These are phyloP conservation scores for Macrosteles quadrilineatus DNA, from an alignment of 1,140 invertebrate genomes.

Conservation along the genomic window DNA sequence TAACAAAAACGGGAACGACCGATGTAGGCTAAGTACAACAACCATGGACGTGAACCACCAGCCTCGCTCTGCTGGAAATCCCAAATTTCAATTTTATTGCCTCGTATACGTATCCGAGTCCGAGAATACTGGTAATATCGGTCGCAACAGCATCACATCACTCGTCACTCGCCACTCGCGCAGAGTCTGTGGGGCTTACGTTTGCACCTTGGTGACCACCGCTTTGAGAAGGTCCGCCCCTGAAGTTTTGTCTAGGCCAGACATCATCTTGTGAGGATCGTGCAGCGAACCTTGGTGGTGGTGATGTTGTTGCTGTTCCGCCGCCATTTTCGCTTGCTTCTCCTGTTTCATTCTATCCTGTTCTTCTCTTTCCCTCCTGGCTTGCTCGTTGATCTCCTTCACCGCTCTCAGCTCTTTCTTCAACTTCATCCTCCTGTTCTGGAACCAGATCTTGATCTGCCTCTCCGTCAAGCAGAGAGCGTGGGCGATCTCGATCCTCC, in stretches of 20 bases:
- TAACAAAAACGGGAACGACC: slow-evolving; percentile 12
- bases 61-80: not conserved
- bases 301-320: slow-evolving; percentile 60
- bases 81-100: slow-evolving; percentile 11
- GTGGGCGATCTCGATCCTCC: slow-evolving; percentile 96
- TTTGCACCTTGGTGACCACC: slow-evolving; percentile 42
- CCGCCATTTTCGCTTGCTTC: slow-evolving; percentile 75
- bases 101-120: slow-evolving; percentile 25
- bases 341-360: slow-evolving; percentile 89
- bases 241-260: slow-evolving; percentile 39
- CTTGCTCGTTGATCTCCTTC: slow-evolving; percentile 94
- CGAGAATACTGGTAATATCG: slow-evolving; percentile 18
- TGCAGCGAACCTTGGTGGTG: slow-evolving; percentile 59
- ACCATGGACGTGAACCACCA: not conserved
- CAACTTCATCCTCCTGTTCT: slow-evolving; percentile 96
- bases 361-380: slow-evolving; percentile 84
- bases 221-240: slow-evolving; percentile 43
- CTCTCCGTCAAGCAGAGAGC: slow-evolving; percentile 93
- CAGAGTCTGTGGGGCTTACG: slow-evolving; percentile 31
- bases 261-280: slow-evolving; percentile 40
- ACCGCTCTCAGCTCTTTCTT: slow-evolving; percentile 94
- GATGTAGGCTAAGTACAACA: slow-evolving; percentile 4
- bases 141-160: too few species aligned
- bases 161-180: not conserved
- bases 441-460: slow-evolving; percentile 98